These are phyloP conservation scores for Peribatodes rhomboidaria DNA, from an alignment of 2,888 invertebrate species.

Conservation along the genomic window DNA sequence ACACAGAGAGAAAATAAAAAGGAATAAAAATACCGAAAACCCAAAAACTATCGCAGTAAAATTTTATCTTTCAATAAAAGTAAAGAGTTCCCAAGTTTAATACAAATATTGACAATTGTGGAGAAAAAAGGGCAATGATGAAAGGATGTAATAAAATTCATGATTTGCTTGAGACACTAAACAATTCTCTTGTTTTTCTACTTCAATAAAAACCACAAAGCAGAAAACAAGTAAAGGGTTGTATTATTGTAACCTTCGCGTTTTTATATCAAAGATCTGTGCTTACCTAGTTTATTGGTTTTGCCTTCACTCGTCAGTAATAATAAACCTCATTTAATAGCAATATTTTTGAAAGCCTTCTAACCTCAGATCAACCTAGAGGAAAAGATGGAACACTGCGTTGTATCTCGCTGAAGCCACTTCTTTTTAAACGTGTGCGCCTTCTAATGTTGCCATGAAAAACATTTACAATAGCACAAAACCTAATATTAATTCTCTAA, in stretches of 20 bases:
- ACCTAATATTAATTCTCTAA: no score
- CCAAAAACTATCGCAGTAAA: constrained; percentile 52
- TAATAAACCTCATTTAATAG: no score
- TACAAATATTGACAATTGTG: constrained; percentile 49
- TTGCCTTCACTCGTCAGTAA: constrained; percentile 11
- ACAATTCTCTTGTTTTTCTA: constrained; percentile 1
- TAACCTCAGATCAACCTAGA: no score
- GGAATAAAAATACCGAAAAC: constrained; percentile 49
- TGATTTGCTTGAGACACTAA: constrained; percentile 4
- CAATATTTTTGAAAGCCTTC: no score
- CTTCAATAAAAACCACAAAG: neutral
- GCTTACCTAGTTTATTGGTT: constrained; percentile 5
- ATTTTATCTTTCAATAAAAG: constrained; percentile 57
- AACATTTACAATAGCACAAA: no score
- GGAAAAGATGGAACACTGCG: no score
- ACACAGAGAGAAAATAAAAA: constrained; percentile 42
- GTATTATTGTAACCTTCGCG: neutral
- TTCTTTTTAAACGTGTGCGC: no score
- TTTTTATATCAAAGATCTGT: neutral
- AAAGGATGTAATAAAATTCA: constrained; percentile 22
- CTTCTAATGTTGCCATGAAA: no score
- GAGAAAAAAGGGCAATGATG: constrained; percentile 40
- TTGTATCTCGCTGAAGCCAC: no score
- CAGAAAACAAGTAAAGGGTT: neutral
- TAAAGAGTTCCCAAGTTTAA: constrained; percentile 48